Base-by-base conservation (phyloP, 92 coral and sea anemone genomes). In the Epizoanthus illoricatus region DNA sequence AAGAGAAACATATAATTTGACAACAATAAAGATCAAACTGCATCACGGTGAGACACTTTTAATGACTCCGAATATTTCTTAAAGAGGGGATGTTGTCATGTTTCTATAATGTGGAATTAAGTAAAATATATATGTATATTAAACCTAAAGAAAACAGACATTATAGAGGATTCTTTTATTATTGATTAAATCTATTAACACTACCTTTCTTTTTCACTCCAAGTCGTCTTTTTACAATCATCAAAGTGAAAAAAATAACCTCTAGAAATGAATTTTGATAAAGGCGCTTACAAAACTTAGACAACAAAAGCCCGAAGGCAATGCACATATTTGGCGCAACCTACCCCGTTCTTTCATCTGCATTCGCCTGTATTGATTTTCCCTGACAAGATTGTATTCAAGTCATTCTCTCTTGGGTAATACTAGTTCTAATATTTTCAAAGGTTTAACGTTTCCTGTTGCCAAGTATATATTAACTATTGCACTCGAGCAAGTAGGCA, bases 51-150 rank as follows among this genome's bases (percentile, higher is more conserved):
- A 72, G 60, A 3, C 16, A 49, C 65, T 63, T 13, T 78, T 62
- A 63, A 78, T 78, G 72, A 78, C 40, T 43, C 45, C 67, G 59
- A 60, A 78, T 61, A 42, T 41, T 78, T 78, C 58, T 78, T 42
- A 15, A 75, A 78, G 56, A 43, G 55, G 70, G 70, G 24, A 18
- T 78, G 82, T 78, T 78, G 71, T 43, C 59, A 78, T 41, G 82
- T 4, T 62, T 62, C 61, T 78, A 19, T 62, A 78, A 64, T 60
- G 15, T 5, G 39, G 70, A 60, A 78, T 78, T 62, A 78, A 69
- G 52, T 63, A 19, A 41, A 63, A 63, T 59, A 52, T 52, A 52
- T 52, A 43, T 18, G 61, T 78, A 78, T 63, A 63, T 62, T 9
- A 78, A 58, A 78, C 15, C 45, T 78, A 42, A 40, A 78, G 42